Evolutionary conservation across 30 jellyfish, hydroid and myxozoan species (phyloP), one percentile per base, ranked within the genome.

Genomic region (Turritopsis rubra): DNA sequence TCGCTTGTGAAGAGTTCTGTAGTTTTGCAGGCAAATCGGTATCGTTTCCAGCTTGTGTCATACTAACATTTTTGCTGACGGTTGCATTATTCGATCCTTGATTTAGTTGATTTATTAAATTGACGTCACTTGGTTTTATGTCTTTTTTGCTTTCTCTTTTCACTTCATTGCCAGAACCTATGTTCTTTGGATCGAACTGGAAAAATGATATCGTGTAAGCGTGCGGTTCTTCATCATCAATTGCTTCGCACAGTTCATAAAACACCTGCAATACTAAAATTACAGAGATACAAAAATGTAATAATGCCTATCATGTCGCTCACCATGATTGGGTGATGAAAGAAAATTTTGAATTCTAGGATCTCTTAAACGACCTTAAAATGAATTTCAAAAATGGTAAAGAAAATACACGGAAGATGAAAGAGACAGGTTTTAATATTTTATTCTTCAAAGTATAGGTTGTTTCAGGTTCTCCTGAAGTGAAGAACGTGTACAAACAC

Each of bases 191-290:
- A 27, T 77, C 85, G 28, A 77, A 77, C 72, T 85, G 89, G 85
- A 85, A 85, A 65, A 85, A 85, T 26, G 90, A 28, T 21, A 85
- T 85, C 23, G 92, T 85, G 84, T 85, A 85, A 53, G 71, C 66
- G 52, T 85, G 92, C 0, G 92, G 92, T 66, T 85, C 92, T 52
- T 77, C 72, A 53, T 29, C 77, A 27, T 68, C 21, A 22, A 7
- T 68, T 19, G 28, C 77, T 1, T 22, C 28, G 28, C 31, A n/a
- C 21, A 68, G 16, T 27, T 8, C 28, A 68, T n/a, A 17, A 68
- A 19, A 68, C 21, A 68, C 31, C 77, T 68, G 77, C 19, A 27
- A 19, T 7, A 22, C 77, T 68, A 19, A 68, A 68, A 68, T 17
- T 60, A 18, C 19, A 60, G n/a, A 41, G 13, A 41, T 41, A 5